phyloP scores from a whole-genome alignment of 37 sponge, comb jelly and placozoan genomes.

The Agelas oroides region DNA sequence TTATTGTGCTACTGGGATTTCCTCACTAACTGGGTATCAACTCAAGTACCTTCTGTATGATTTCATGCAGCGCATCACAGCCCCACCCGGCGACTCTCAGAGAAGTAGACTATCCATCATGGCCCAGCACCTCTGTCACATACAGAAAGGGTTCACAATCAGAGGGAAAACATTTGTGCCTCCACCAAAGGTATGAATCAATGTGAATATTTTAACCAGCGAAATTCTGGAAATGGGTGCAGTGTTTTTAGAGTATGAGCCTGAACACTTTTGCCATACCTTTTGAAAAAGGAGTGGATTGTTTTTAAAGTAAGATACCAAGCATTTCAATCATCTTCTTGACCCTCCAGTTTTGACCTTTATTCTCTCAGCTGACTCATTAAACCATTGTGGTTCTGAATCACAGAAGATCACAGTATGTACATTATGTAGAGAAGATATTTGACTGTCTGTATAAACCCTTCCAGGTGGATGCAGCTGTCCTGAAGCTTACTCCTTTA shows the following conservation, averaged over 20 bases:
- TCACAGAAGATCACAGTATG: too few species aligned
- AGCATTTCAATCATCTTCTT: too few species aligned
- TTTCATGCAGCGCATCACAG: constrained; percentile 71
- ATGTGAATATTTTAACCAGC: not conserved
- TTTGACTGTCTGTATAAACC: too few species aligned
- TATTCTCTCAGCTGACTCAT: too few species aligned
- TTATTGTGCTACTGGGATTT: too few species aligned
- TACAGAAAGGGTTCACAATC: constrained; percentile 68
- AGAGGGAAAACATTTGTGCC: constrained; percentile 76
- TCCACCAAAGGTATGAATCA: constrained; percentile 75
- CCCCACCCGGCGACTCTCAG: constrained; percentile 63
- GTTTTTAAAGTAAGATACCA: not conserved
- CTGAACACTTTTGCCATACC: too few species aligned
- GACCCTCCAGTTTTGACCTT: too few species aligned
- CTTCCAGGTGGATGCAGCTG: constrained; percentile 80
- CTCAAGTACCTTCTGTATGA: not conserved
- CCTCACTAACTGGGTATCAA: too few species aligned
- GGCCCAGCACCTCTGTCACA: constrained; percentile 74
- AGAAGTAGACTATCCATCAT: constrained; percentile 84
- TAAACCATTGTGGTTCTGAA: too few species aligned
- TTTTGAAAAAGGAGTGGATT: not conserved
- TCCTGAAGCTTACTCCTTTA: constrained; percentile 77
- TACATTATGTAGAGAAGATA: too few species aligned
- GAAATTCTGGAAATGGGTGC: not conserved
- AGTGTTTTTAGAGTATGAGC: too few species aligned